phyloP scores from a whole-genome alignment of 2,113 vertebrate genomes.

The Mobula hypostoma region DNA sequence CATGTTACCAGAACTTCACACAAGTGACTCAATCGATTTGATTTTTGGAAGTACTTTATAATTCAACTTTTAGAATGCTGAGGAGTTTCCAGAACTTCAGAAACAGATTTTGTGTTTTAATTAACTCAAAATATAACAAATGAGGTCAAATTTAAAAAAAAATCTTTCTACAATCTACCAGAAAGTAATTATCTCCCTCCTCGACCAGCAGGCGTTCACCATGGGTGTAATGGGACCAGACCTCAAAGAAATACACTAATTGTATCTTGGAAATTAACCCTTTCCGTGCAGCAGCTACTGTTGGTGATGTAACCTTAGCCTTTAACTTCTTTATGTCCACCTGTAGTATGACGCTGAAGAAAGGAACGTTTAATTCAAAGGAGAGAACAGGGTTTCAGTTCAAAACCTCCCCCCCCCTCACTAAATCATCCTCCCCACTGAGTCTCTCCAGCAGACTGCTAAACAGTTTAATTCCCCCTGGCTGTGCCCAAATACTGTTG shows the following conservation, averaged over 20 bases:
- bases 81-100: not conserved
- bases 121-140: not conserved
- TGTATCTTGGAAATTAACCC: not conserved
- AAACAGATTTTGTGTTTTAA: not conserved
- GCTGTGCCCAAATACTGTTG: not conserved
- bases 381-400: no score
- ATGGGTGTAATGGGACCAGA: not conserved
- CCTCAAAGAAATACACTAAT: not conserved
- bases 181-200: not conserved
- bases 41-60: not conserved
- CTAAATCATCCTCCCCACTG: no score
- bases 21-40: not conserved
- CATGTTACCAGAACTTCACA: not conserved
- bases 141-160: not conserved
- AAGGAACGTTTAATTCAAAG: not conserved
- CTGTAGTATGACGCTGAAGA: not conserved
- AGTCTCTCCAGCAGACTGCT: no score
- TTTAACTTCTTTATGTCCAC: no score
- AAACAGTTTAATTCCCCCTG: not conserved
- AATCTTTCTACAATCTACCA: not conserved
- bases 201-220: not conserved
- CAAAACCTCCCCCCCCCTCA: no score
- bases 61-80: not conserved
- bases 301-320: constrained; percentile 2
- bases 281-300: not conserved